Percentiles rank a stretch among this genome's conserved stretches.
phyloP scores from a whole-genome alignment of 2,888 invertebrate species.

The Nomada flava region DNA sequence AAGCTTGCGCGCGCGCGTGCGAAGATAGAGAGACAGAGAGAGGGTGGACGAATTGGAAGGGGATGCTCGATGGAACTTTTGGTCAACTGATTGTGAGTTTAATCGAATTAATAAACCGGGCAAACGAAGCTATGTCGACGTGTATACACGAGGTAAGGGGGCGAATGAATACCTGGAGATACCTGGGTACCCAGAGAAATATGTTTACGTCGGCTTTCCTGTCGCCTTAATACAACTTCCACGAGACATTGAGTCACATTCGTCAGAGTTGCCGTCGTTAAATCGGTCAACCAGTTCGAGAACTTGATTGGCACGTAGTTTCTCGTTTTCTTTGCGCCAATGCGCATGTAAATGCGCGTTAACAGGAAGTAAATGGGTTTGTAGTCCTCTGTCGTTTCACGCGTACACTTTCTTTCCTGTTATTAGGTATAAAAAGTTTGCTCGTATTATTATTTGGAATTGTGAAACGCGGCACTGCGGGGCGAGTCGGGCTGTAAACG shows the following conservation, averaged over 20 bases:
- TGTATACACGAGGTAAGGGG: slow-evolving; percentile 1
- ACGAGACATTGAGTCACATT: neutral
- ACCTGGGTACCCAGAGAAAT: neutral
- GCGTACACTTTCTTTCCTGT: neutral
- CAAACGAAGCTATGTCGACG: slow-evolving; percentile 31
- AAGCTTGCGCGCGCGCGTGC: neutral
- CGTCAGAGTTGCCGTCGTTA: neutral
- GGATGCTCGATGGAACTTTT: slow-evolving; percentile 25
- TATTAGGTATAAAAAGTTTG: slow-evolving; percentile 43
- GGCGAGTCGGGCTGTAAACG: slow-evolving; percentile 33
- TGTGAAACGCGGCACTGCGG: slow-evolving; percentile 19
- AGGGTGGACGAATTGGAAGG: neutral
- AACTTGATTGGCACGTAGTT: neutral
- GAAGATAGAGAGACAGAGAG: neutral
- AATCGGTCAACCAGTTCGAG: neutral
- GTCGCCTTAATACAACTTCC: neutral
- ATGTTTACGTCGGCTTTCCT: neutral
- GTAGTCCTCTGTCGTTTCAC: neutral
- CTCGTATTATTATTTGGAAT: slow-evolving; percentile 44
- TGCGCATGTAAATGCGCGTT: neutral
- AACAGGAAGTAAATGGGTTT: neutral
- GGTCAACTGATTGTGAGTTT: slow-evolving; percentile 38
- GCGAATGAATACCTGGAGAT: slow-evolving; percentile 10
- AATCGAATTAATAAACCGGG: slow-evolving; percentile 52
- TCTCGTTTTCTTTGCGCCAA: neutral